These are phyloP conservation scores for Oncorhynchus mykiss DNA, from an alignment of 2,113 vertebrate genomes.

Conservation along the genomic window DNA sequence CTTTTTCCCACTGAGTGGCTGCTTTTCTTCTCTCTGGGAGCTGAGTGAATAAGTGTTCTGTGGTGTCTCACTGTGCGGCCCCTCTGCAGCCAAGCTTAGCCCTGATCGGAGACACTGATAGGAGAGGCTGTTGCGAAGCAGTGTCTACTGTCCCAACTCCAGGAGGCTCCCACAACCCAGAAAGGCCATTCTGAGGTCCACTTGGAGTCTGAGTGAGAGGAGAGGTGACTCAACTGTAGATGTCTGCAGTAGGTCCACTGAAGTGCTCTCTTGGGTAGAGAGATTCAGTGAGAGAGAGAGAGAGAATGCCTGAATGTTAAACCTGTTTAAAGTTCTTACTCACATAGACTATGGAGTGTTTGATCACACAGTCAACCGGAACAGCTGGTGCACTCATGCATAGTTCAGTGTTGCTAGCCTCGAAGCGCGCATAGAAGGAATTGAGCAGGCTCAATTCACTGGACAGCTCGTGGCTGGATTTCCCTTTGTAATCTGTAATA, in stretches of 20 bases:
- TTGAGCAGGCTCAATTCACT: too few relatives aligned
- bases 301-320: too few relatives aligned
- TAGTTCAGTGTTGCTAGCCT: too few relatives aligned
- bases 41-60: background rate
- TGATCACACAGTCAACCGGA: too few relatives aligned
- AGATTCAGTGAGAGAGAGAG: background rate
- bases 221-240: background rate
- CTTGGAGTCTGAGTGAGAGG: background rate
- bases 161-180: background rate
- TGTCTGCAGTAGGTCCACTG: background rate
- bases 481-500: too few relatives aligned
- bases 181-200: background rate
- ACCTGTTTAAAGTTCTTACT: too few relatives aligned
- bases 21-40: background rate
- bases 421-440: too few relatives aligned
- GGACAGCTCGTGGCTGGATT: too few relatives aligned
- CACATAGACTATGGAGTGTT: too few relatives aligned
- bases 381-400: too few relatives aligned
- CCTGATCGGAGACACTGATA: constrained; percentile 10
- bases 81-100: background rate
- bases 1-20: background rate
- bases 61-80: background rate
- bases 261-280: background rate
- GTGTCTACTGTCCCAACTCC: background rate
- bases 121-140: background rate